phyloP scores from a whole-genome alignment of 2,888 invertebrate species.

The Mesoligia furuncula region DNA sequence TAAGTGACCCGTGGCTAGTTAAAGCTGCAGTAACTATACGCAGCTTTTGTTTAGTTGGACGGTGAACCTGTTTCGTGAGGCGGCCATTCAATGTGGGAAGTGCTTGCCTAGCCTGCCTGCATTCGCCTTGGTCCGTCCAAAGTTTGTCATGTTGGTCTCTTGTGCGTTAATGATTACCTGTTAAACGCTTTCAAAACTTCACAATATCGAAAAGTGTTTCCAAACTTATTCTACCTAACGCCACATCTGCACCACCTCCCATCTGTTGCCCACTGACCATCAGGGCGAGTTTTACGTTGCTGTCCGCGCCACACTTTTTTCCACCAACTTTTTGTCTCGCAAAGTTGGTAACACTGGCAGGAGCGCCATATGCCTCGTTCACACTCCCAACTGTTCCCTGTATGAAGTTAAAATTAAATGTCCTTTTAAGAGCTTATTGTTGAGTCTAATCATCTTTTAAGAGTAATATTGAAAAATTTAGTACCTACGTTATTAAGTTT shows the following conservation, averaged over 20 bases:
- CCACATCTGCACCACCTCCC: constrained; percentile 48
- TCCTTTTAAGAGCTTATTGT: constrained; percentile 61
- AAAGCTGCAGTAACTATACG: no score
- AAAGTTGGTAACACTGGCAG: constrained; percentile 79
- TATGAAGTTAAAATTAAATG: constrained; percentile 74
- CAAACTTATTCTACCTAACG: constrained; percentile 43
- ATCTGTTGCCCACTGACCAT: constrained; percentile 67
- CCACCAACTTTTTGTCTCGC: constrained; percentile 72
- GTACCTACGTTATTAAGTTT: not conserved
- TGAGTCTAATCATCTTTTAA: constrained; percentile 3
- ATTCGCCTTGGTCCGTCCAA: no score
- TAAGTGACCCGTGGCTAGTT: no score
- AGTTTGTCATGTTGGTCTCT: no score
- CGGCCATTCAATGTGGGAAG: no score
- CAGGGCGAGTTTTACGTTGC: constrained; percentile 73
- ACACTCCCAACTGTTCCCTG: constrained; percentile 56
- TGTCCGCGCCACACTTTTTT: constrained; percentile 71
- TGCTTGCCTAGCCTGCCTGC: no score
- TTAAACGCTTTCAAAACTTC: not conserved
- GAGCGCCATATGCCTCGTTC: constrained; percentile 75
- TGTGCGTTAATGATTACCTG: no score
- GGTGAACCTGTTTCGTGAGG: no score
- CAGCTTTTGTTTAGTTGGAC: no score
- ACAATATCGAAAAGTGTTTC: not conserved
- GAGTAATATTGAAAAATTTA: not conserved